phyloP scores from a whole-genome alignment of 2,113 vertebrate genomes.

The Apeltes quadracus region DNA sequence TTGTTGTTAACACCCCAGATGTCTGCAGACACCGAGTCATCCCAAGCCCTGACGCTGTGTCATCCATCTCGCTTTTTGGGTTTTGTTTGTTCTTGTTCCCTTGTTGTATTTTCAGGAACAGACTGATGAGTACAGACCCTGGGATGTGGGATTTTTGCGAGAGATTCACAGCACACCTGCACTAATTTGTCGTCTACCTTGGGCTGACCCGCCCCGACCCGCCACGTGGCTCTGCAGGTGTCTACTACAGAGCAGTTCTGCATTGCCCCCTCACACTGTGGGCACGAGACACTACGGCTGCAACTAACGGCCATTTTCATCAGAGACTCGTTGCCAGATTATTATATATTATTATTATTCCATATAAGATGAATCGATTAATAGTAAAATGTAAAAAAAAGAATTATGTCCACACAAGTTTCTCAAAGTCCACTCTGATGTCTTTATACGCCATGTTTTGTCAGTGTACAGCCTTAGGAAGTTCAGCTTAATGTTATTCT shows the following conservation, averaged over 20 bases:
- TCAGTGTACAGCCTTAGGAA: too few relatives aligned
- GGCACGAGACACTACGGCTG: neutral
- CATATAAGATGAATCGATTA: neutral
- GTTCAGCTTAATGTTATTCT: too few relatives aligned
- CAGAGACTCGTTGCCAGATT: neutral
- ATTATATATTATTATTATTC: too few relatives aligned
- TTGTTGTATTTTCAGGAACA: constrained; percentile 61
- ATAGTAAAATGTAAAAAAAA: too few relatives aligned
- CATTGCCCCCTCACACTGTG: neutral
- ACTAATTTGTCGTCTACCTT: constrained; percentile 23
- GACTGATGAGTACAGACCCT: constrained; percentile 52
- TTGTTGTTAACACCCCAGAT: constrained; percentile 54
- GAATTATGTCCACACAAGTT: too few relatives aligned
- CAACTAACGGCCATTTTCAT: neutral
- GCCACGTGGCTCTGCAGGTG: neutral
- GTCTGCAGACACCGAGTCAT: constrained; percentile 67
- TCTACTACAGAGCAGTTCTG: neutral
- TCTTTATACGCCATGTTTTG: too few relatives aligned
- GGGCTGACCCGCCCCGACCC: constrained; percentile 6
- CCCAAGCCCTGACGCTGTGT: constrained; percentile 52
- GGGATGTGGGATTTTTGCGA: constrained; percentile 38
- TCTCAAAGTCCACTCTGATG: too few relatives aligned
- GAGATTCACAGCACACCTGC: constrained; percentile 17
- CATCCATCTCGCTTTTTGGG: constrained; percentile 51
- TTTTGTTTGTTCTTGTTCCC: constrained; percentile 34